These are phyloP conservation scores for Mesorhabditis belari DNA, from an alignment of 2,888 invertebrate genomes.

Conservation along the genomic window DNA sequence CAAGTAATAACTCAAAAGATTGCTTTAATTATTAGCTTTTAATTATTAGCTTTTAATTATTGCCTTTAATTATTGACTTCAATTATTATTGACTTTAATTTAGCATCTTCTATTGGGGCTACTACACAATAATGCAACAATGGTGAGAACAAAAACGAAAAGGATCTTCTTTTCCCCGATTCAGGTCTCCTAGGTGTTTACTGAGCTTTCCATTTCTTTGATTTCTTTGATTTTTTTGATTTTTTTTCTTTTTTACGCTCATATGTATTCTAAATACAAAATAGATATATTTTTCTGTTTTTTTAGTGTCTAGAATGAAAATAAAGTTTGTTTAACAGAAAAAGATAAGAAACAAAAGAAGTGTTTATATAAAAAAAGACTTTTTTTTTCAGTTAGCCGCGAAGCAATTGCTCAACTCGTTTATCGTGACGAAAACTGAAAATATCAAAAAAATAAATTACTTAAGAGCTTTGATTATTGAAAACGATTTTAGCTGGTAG, in stretches of 20 bases:
- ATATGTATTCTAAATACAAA: no score
- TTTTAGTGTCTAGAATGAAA: no score
- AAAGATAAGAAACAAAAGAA: no score
- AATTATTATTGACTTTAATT: no score
- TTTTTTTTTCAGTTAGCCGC: no score
- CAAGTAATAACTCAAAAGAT: constrained; percentile 73
- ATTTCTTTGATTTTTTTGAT: no score
- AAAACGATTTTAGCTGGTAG: background rate
- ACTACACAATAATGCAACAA: constrained; percentile 24
- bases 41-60: background rate
- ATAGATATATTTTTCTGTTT: no score
- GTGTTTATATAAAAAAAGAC: no score
- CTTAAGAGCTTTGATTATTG: no score
- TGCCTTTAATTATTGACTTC: background rate
- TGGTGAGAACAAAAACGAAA: background rate
- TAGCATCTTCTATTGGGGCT: constrained; percentile 44
- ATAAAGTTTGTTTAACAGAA: no score
- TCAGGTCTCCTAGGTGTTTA: background rate
- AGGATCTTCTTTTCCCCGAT: background rate
- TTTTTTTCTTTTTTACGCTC: no score
- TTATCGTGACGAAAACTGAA: background rate
- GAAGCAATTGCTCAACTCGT: background rate
- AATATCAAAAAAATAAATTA: no score
- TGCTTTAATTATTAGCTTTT: background rate
- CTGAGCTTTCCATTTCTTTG: background rate